Evolutionary conservation across 2,113 vertebrate genomes (phyloP).

Genomic region (Illadopsis cleaveri): DNA sequence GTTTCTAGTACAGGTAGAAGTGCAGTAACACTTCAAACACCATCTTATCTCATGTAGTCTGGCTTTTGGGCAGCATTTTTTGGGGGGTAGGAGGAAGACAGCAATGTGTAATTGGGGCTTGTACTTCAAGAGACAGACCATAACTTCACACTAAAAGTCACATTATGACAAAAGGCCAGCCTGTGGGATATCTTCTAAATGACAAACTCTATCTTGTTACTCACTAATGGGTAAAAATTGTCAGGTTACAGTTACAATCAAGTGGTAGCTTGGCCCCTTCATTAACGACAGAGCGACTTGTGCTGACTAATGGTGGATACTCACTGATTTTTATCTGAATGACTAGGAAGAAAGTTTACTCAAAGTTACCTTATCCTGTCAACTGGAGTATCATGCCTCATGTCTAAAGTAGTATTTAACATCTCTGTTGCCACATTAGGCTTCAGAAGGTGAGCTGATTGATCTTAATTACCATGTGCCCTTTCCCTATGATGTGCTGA

Average conservation of each 20-base stretch:
- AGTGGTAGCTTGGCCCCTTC: neutral
- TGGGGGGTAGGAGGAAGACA: accelerated
- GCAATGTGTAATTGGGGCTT: neutral
- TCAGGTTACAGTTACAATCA: neutral
- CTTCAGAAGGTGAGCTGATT: neutral
- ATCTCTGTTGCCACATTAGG: neutral
- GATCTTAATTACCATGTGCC: neutral
- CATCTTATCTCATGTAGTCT: neutral
- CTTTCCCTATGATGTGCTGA: neutral
- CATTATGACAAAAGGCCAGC: neutral
- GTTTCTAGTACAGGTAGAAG: neutral
- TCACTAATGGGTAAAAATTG: neutral
- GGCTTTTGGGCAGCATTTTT: neutral
- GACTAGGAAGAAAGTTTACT: neutral
- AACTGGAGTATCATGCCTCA: neutral
- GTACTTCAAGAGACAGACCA: neutral
- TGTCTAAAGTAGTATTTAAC: neutral
- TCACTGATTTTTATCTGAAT: neutral
- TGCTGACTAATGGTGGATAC: neutral
- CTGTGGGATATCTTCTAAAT: neutral
- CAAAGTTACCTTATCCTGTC: neutral
- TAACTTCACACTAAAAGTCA: neutral
- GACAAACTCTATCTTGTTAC: neutral
- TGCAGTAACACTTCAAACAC: neutral
- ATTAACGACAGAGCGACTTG: neutral